These are phyloP conservation scores for Aselliscus stoliczkanus DNA, from an alignment of 2,797 vertebrate species.

Conservation along the genomic window DNA sequence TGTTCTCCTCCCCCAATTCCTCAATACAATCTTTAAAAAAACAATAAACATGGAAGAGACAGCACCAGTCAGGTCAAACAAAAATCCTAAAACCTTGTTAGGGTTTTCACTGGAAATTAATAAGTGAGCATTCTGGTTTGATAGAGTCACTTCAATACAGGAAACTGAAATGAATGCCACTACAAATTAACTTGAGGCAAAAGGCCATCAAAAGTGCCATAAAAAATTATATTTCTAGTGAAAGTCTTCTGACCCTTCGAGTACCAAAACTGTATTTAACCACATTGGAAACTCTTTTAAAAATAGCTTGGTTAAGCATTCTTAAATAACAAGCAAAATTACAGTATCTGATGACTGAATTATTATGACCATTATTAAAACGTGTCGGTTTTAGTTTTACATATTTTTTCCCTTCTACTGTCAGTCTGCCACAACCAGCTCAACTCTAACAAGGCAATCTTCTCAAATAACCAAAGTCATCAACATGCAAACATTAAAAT, in stretches of 20 bases:
- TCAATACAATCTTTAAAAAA: background rate
- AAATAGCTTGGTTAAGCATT: background rate
- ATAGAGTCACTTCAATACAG: background rate
- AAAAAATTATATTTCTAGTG: background rate
- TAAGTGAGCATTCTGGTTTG: background rate
- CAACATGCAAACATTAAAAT: background rate
- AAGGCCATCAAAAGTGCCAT: background rate
- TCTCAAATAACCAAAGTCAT: background rate
- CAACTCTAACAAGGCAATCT: background rate
- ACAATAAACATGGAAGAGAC: background rate
- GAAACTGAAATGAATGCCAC: background rate
- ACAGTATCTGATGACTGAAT: background rate
- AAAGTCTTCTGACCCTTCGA: background rate
- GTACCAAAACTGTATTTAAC: background rate
- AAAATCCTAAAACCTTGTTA: background rate
- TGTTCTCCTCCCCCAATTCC: too few relatives aligned
- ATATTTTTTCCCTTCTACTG: too few relatives aligned
- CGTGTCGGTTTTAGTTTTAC: background rate
- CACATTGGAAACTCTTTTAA: background rate
- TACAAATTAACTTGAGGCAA: slow-evolving; percentile 6
- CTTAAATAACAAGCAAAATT: background rate
- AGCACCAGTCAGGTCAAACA: background rate
- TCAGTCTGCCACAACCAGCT: background rate
- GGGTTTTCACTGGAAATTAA: background rate
- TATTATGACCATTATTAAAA: background rate